Percentiles rank a stretch among this genome's conserved stretches.
Conservation (phyloP, 2,888 invertebrate species). For the Andricus quercusramuli region DNA sequence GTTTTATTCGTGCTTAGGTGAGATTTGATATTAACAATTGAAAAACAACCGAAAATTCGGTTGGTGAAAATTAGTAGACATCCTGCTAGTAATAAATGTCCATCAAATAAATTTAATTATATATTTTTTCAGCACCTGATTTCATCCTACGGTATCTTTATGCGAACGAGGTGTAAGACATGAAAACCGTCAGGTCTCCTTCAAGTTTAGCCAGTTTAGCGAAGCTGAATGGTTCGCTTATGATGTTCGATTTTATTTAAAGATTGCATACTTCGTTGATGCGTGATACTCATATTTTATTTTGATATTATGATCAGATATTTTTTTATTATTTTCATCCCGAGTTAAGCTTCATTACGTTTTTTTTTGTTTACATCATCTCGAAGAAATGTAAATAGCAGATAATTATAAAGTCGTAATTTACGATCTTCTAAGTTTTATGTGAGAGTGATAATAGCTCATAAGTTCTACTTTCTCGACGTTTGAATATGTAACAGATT, state of each 20-base stretch:
- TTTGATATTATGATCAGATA: not conserved
- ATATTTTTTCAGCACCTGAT: slow-evolving; percentile 11
- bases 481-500: not conserved
- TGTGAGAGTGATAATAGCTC: not conserved
- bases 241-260: not conserved
- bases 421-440: not conserved
- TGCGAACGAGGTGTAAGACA: not conserved
- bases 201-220: not conserved
- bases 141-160: not conserved
- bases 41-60: no score
- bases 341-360: not conserved
- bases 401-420: not conserved
- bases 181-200: not conserved
- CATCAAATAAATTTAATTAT: not conserved
- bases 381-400: slow-evolving; percentile 20
- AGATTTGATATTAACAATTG: no score
- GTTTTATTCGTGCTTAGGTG: no score
- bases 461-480: not conserved
- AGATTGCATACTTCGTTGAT: slow-evolving; percentile 6
- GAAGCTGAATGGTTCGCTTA: not conserved
- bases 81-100: not conserved
- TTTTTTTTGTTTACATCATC: not conserved
- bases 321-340: not conserved
- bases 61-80: no score
- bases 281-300: not conserved